These are phyloP conservation scores for Sphaerophoria taeniata DNA, from an alignment of 2,888 invertebrate genomes.

Conservation along the genomic window DNA sequence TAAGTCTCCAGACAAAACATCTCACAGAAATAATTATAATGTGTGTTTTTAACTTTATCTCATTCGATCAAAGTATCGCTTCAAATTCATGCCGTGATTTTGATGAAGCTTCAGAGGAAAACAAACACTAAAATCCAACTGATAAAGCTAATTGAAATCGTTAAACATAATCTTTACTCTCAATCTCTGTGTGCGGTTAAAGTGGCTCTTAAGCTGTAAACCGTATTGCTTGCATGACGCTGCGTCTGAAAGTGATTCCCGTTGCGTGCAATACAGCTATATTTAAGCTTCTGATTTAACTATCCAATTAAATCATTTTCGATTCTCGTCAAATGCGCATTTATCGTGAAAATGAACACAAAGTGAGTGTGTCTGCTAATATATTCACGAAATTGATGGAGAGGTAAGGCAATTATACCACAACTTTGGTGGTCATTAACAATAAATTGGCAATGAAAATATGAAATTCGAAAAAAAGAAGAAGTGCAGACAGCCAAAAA, in stretches of 20 bases:
- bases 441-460: too few species aligned
- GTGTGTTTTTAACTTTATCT: background rate
- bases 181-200: slow-evolving; percentile 5
- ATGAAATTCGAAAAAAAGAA: too few species aligned
- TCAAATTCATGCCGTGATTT: background rate
- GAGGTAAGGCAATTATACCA: too few species aligned
- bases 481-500: too few species aligned
- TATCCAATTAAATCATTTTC: slow-evolving; percentile 60
- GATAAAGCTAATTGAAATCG: slow-evolving; percentile 13
- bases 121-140: background rate
- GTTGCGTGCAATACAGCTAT: slow-evolving; percentile 58
- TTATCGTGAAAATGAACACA: too few species aligned
- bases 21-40: background rate
- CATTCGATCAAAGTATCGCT: background rate
- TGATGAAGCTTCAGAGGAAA: background rate
- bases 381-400: too few species aligned
- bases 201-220: background rate
- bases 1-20: background rate
- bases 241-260: slow-evolving; percentile 55
- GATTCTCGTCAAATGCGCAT: background rate
- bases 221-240: slow-evolving; percentile 1
- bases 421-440: too few species aligned
- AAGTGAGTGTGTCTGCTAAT: too few species aligned
- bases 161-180: slow-evolving; percentile 24
- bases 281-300: slow-evolving; percentile 6